A percentile compares a stretch with the other conserved stretches of the same genome.
Evolutionary conservation across 1,140 invertebrate genomes (phyloP).

Genomic region (Musca vetustissima): DNA sequence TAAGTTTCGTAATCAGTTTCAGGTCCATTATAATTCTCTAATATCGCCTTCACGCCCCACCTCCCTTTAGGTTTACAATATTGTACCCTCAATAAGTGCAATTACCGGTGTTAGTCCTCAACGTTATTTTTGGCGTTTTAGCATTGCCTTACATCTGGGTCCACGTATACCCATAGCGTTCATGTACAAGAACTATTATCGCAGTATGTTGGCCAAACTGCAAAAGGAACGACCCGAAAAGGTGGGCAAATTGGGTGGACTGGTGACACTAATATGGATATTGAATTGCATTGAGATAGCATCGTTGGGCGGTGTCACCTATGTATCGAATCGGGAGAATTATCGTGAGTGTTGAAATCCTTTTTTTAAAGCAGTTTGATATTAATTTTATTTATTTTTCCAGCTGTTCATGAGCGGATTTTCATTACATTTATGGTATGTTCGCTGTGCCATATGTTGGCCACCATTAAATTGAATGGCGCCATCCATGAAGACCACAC

Average conservation of each 20-base stretch:
- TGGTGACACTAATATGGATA: constrained; percentile 78
- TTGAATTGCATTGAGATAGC: constrained; percentile 83
- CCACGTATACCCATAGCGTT: constrained; percentile 83
- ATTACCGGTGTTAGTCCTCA: constrained; percentile 89
- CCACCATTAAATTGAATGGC: constrained; percentile 49
- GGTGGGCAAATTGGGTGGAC: constrained; percentile 59
- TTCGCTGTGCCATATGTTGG: constrained; percentile 81
- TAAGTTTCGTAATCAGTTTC: constrained; percentile 58
- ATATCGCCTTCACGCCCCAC: constrained; percentile 37
- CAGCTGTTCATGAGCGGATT: constrained; percentile 89
- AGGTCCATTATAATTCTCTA: not conserved
- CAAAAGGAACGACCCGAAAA: constrained; percentile 56
- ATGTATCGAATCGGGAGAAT: constrained; percentile 91
- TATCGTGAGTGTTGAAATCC: constrained; percentile 95
- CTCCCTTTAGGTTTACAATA: constrained; percentile 76
- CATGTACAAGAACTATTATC: constrained; percentile 81
- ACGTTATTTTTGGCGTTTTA: constrained; percentile 88
- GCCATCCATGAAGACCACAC: constrained; percentile 51
- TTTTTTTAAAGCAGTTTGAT: no score
- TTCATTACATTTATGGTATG: constrained; percentile 91
- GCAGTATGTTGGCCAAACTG: constrained; percentile 65
- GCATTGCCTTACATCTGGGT: constrained; percentile 85
- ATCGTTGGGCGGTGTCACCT: constrained; percentile 83
- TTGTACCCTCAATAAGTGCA: constrained; percentile 89
- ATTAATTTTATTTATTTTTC: constrained; percentile 51